Conservation (phyloP, 2,888 invertebrate genomes). For the Sarcophaga caerulescens region DNA sequence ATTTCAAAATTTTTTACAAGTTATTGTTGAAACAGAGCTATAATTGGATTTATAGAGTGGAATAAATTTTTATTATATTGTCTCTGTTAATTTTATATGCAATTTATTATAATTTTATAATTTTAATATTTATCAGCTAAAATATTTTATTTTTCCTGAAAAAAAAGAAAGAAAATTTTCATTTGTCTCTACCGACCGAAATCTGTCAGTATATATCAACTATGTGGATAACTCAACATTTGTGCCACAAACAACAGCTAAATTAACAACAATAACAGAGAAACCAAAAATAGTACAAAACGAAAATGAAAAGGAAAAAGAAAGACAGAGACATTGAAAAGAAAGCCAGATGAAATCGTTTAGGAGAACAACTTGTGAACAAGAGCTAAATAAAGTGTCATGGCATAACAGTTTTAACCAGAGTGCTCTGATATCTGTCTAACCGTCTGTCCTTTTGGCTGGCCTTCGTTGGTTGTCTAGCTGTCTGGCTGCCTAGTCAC, state of each 20-base stretch:
- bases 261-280: neutral
- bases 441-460: neutral
- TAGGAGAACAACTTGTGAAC: conserved; percentile 69
- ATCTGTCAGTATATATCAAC: conserved; percentile 17
- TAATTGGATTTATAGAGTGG: no score
- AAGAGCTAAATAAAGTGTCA: conserved; percentile 66
- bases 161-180: no score
- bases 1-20: no score
- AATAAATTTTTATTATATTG: no score
- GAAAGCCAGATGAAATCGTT: conserved; percentile 57
- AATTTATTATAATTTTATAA: no score
- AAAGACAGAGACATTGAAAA: neutral
- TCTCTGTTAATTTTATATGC: no score
- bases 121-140: no score
- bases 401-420: conserved; percentile 56
- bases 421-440: conserved; percentile 22
- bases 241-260: neutral
- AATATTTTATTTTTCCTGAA: no score
- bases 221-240: no score
- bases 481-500: conserved; percentile 26
- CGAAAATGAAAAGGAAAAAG: neutral
- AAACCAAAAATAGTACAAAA: neutral
- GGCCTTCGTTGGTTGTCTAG: no score
- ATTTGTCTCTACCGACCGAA: no score
- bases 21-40: no score